Evolutionary conservation across 2,888 invertebrate species (phyloP).

Genomic region (Dolichomitus sp.): DNA sequence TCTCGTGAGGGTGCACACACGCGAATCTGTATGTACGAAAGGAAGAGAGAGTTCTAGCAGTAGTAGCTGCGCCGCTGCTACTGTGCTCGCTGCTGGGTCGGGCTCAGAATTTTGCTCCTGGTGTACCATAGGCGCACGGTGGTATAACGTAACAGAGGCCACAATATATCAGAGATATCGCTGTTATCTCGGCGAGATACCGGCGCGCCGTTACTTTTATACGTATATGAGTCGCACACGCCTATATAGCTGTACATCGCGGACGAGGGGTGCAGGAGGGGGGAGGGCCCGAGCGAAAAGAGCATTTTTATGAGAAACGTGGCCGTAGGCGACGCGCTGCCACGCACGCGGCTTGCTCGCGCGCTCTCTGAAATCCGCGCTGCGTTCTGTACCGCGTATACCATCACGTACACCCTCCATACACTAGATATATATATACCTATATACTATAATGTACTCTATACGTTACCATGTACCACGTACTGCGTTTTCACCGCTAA

Average conservation of each 20-base stretch:
- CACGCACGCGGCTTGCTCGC: conserved; percentile 57
- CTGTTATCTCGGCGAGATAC: conserved; percentile 82
- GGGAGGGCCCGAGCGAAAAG: conserved; percentile 78
- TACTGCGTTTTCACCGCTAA: conserved; percentile 45
- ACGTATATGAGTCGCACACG: conserved; percentile 58
- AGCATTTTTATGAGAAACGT: conserved; percentile 85
- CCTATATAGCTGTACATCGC: conserved; percentile 63
- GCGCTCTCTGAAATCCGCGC: conserved; percentile 55
- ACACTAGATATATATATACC: not conserved
- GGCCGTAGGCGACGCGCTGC: conserved; percentile 70
- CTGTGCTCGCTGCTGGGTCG: conserved; percentile 21
- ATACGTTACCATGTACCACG: conserved; percentile 31
- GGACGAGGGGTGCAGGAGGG: conserved; percentile 8
- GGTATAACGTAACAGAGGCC: conserved; percentile 60
- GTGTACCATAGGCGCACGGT: conserved; percentile 46
- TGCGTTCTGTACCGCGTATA: conserved; percentile 40
- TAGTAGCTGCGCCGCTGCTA: not conserved
- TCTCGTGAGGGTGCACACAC: conserved; percentile 42
- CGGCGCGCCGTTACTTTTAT: conserved; percentile 73
- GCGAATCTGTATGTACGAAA: conserved; percentile 37
- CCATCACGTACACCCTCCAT: conserved; percentile 40
- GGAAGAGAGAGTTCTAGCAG: conserved; percentile 32
- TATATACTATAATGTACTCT: not conserved
- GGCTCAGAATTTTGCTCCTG: conserved; percentile 43
- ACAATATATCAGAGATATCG: conserved; percentile 85